These are phyloP conservation scores for Ctenodactylus gundi DNA, from an alignment of 2,113 vertebrate genomes.

Conservation along the genomic window DNA sequence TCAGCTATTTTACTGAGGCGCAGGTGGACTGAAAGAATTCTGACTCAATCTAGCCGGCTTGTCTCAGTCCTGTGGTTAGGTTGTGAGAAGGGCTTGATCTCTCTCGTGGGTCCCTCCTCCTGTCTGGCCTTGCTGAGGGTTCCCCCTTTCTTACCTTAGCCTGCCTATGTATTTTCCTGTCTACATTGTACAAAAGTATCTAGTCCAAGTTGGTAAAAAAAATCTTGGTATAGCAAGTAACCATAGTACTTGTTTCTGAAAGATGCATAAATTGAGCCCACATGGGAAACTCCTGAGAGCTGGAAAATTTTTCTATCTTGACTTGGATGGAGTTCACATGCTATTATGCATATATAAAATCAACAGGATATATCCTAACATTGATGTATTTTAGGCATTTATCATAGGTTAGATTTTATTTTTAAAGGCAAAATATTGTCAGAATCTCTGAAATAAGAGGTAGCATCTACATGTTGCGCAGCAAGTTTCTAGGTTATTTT, in stretches of 20 bases:
- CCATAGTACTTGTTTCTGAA: not conserved
- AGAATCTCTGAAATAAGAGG: not conserved
- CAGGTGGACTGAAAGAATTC: too few relatives aligned
- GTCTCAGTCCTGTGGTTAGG: too few relatives aligned
- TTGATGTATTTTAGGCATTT: not conserved
- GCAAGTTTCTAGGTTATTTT: not conserved
- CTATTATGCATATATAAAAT: not conserved
- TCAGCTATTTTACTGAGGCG: too few relatives aligned
- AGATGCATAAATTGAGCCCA: not conserved
- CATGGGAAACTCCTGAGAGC: not conserved
- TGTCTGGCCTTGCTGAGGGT: too few relatives aligned
- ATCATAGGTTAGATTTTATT: not conserved
- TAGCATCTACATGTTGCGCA: not conserved
- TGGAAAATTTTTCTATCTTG: not conserved
- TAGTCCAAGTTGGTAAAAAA: not conserved
- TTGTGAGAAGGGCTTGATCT: too few relatives aligned
- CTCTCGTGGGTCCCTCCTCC: too few relatives aligned
- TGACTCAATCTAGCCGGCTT: too few relatives aligned
- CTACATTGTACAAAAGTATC: too few relatives aligned
- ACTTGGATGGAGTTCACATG: not conserved
- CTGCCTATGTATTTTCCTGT: too few relatives aligned
- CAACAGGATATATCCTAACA: too few relatives aligned
- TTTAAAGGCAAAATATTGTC: not conserved
- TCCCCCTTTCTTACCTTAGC: too few relatives aligned
- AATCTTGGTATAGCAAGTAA: not conserved